Evolutionary conservation across 2,888 invertebrate genomes (phyloP), one percentile per base, ranked within the genome.

Genomic region (Nezara viridula): DNA sequence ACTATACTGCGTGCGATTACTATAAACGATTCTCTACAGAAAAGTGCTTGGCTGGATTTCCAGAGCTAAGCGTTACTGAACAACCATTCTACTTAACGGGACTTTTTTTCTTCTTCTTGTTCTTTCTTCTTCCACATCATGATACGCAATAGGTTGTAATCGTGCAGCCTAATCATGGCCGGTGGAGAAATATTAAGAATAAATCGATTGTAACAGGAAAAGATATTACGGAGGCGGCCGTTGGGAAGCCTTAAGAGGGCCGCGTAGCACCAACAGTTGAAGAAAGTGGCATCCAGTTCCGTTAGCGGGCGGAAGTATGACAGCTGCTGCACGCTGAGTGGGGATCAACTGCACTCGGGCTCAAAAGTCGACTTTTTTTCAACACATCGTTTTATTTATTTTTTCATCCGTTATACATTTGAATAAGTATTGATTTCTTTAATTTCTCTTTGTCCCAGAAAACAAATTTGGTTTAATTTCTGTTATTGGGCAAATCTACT

Each of bases 231-330:
- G 4, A 73, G 16, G 9, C 9, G 32, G 32, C 1, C 32, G 40
- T 5, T 24, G 4, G 44, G 81, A 81, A 81, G 81, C 81, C 81
- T 44, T 44, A 44, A 14, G 14, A 77, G 24, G 2, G 24, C 19
- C 10, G n/a, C n/a, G 81, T n/a, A 81, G 16, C 81, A n/a, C 44
- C 12, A 40, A 37, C 40, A 40, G 81, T 81, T 81, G 44, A 47
- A 73, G 66, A 73, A 73, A 73, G 50, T 37, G 86, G 50, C n/a
- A 27, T 49, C 32, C 60, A 86, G 86, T 86, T 50, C 86, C 86
- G 86, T 86, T 86, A 86, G 37, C 9, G 52, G 32, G 40, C 86
- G 86, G 86, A 86, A 60, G 86, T 60, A n/a, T 52, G 55, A 21
- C 86, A 86, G 86, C 55, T 60, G 86, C 40, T 27, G 37, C 27